Evolutionary conservation across 2,888 invertebrate species (phyloP).

Genomic region (Andrena marginata): DNA sequence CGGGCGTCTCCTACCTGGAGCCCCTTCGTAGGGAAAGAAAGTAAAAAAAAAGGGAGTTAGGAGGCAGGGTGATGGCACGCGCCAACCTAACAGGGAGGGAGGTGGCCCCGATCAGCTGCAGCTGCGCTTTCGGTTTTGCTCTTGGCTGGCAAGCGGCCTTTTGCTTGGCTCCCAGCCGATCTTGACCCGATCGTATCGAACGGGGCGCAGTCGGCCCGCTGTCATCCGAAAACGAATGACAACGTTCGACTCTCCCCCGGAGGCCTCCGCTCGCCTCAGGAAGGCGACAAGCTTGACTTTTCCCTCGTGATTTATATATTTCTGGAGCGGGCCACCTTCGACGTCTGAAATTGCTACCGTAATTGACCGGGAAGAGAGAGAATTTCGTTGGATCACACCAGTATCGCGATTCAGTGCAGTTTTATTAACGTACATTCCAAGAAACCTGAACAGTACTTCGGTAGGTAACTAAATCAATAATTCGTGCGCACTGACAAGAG

Average conservation of each 20-base stretch:
- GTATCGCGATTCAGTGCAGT: neutral
- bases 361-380: neutral
- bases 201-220: conserved; percentile 65
- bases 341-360: neutral
- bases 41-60: conserved; percentile 46
- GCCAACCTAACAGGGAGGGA: conserved; percentile 70
- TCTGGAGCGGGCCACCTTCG: neutral
- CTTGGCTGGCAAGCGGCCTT: conserved; percentile 69
- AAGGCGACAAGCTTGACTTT: conserved; percentile 70
- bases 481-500: too few relatives aligned
- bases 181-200: conserved; percentile 78
- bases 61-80: conserved; percentile 75
- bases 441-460: too few relatives aligned
- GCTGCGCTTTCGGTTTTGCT: conserved; percentile 73
- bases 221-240: conserved; percentile 75
- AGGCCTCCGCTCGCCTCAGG: conserved; percentile 49
- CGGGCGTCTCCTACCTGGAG: conserved; percentile 73
- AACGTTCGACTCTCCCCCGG: conserved; percentile 53
- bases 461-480: too few relatives aligned
- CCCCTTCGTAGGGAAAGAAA: conserved; percentile 60
- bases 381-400: neutral
- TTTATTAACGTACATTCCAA: neutral
- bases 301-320: conserved; percentile 57
- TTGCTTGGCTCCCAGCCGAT: conserved; percentile 71
- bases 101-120: conserved; percentile 71